Conservation (phyloP, 30 jellyfish, hydroid and myxozoan species). For the Aurelia sp. region DNA sequence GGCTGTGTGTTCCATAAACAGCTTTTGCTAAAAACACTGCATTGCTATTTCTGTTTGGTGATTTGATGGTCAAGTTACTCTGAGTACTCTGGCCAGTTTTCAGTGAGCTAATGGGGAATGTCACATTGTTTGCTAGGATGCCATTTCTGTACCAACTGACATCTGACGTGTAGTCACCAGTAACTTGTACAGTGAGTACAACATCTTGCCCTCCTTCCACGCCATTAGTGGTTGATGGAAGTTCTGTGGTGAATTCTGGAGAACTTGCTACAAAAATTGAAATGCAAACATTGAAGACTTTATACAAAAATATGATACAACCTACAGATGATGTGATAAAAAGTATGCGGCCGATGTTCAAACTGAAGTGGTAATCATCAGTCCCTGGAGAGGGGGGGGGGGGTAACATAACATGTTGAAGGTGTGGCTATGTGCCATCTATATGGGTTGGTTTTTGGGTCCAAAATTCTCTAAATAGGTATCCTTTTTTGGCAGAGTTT, state of each 20-base stretch:
- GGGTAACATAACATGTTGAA: too few relatives aligned
- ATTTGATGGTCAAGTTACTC: slow-evolving; percentile 49
- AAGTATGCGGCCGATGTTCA: too few relatives aligned
- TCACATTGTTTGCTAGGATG: slow-evolving; percentile 14
- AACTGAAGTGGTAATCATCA: too few relatives aligned
- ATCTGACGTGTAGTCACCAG: slow-evolving; percentile 33
- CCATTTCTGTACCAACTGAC: slow-evolving; percentile 45
- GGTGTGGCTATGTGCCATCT: too few relatives aligned
- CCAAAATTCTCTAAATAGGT: too few relatives aligned
- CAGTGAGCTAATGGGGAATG: slow-evolving; percentile 10
- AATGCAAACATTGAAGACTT: too few relatives aligned
- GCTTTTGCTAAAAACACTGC: slow-evolving; percentile 42
- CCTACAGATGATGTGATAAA: too few relatives aligned
- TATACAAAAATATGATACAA: too few relatives aligned
- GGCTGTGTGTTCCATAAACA: slow-evolving; percentile 58
- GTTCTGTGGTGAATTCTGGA: slow-evolving; percentile 33
- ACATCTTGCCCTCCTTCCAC: slow-evolving; percentile 38
- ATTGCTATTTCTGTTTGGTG: slow-evolving; percentile 48
- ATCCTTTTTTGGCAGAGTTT: too few relatives aligned
- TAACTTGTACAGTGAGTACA: slow-evolving; percentile 10
- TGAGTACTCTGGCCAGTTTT: background rate
- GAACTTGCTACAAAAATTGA: slow-evolving; percentile 20
- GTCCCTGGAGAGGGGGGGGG: too few relatives aligned
- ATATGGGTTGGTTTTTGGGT: too few relatives aligned
- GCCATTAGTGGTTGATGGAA: background rate